A percentile compares a stretch with the other conserved stretches of the same genome.
Evolutionary conservation across 2,797 vertebrate genomes (phyloP).

Genomic region (Tiaroga cobitis): DNA sequence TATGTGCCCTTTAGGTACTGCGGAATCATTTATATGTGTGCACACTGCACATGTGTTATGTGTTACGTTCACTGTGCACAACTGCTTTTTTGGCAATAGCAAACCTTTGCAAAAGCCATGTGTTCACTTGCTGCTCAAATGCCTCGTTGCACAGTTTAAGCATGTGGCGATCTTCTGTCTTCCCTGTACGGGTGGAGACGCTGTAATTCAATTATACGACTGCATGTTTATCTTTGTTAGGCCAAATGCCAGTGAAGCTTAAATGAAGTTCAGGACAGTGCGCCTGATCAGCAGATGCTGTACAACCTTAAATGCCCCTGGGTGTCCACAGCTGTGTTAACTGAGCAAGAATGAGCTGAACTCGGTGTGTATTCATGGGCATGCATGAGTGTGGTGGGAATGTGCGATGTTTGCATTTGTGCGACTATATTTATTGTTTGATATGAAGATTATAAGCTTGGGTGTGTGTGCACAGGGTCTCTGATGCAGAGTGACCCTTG

Average conservation of each 20-base stretch:
- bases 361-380: conserved; percentile 9
- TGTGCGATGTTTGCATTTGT: conserved; percentile 26
- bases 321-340: conserved; percentile 65
- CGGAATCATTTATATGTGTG: background rate
- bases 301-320: conserved; percentile 61
- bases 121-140: conserved; percentile 44
- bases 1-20: background rate
- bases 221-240: conserved; percentile 71
- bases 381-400: conserved; percentile 14
- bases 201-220: conserved; percentile 71
- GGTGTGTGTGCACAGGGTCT: background rate
- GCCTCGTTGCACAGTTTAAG: conserved; percentile 14
- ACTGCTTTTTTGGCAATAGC: conserved; percentile 37
- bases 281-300: conserved; percentile 72
- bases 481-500: conserved; percentile 64
- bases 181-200: conserved; percentile 36
- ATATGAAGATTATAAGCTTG: conserved; percentile 13
- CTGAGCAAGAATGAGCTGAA: conserved; percentile 20
- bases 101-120: conserved; percentile 29
- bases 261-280: conserved; percentile 65
- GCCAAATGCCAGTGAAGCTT: conserved; percentile 65
- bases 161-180: conserved; percentile 36
- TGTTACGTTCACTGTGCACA: conserved; percentile 29
- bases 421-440: background rate
- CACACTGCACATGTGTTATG: background rate